Conservation (phyloP, 2,113 vertebrate genomes). For the Petrocephalus microphthalmus region DNA sequence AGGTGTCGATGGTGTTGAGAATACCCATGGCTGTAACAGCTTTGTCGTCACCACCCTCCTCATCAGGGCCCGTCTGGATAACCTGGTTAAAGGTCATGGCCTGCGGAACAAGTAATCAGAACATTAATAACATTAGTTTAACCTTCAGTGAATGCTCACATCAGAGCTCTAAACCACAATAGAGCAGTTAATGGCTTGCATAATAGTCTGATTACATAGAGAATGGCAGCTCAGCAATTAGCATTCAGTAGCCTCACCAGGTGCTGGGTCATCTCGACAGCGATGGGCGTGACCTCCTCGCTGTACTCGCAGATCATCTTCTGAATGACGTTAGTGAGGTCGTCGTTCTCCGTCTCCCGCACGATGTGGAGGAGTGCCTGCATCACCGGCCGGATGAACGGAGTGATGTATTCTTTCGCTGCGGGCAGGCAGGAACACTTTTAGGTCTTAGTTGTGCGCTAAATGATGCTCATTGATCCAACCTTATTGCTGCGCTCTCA, state of each 20-base stretch:
- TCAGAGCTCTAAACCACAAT: background rate
- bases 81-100: slow-evolving; percentile 99
- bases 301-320: slow-evolving; percentile 99
- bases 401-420: slow-evolving; percentile 98
- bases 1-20: slow-evolving; percentile 95
- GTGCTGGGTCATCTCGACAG: slow-evolving; percentile 98
- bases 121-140: background rate
- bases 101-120: slow-evolving; percentile 49
- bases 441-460: background rate
- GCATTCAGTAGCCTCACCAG: slow-evolving; percentile 68
- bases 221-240: background rate
- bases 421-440: background rate
- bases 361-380: slow-evolving; percentile 96
- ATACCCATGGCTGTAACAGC: slow-evolving; percentile 99
- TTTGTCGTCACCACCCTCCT: slow-evolving; percentile 97
- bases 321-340: slow-evolving; percentile 98
- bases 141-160: background rate
- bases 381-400: slow-evolving; percentile 95
- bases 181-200: background rate
- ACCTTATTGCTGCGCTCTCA: background rate
- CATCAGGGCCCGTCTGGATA: slow-evolving; percentile 94
- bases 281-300: slow-evolving; percentile 96
- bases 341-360: slow-evolving; percentile 96
- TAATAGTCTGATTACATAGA: background rate
- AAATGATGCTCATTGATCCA: background rate